Evolutionary conservation across 1,140 invertebrate species (phyloP), one percentile per base, ranked within the genome.

Genomic region (Hyles euphorbiae): DNA sequence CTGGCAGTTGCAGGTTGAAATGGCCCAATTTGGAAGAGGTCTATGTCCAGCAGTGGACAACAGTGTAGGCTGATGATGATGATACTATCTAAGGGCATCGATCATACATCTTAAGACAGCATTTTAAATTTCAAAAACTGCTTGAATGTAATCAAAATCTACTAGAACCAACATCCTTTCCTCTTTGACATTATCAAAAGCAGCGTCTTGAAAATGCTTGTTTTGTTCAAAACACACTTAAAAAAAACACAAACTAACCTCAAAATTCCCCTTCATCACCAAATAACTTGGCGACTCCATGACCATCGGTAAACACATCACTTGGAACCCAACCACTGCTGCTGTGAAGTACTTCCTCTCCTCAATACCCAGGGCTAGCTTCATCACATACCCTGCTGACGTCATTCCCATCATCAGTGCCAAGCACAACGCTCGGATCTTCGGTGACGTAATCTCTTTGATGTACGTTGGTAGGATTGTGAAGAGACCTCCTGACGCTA

Each of bases 221-320:
- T 22, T 22, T 22, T 22, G 22, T 22, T 22, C 22, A 22, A 22
- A 22, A 22, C 22, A 22, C 36, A 51, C 6, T n/a, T 33, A 33
- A 32, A 33, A 4, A 8, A 33, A 51, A n/a, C n/a, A n/a, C n/a
- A 51, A 5, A 34, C 71, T 76, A 10, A 83, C 83, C 72, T 83
- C 75, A 61, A 71, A 51, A 33, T 79, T 81, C 3, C 63, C 65
- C 32, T 49, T 62, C 69, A 76, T 79, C 22, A 84, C 72, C 62
- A 78, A 73, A 58, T 76, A 84, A 44, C 71, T 69, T 0, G 83
- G 83, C 1, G 75, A 76, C 56, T 86, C 83, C n/a, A 80, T 49
- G 10, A 81, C 54, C 43, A 74, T 32, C 34, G 79, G 61, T 5
- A 86, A 65, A 7, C 67, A 63, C 5, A 84, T 34, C 4, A 86